phyloP scores from a whole-genome alignment of 2,888 invertebrate species.

The Podotricha telesiphe region DNA sequence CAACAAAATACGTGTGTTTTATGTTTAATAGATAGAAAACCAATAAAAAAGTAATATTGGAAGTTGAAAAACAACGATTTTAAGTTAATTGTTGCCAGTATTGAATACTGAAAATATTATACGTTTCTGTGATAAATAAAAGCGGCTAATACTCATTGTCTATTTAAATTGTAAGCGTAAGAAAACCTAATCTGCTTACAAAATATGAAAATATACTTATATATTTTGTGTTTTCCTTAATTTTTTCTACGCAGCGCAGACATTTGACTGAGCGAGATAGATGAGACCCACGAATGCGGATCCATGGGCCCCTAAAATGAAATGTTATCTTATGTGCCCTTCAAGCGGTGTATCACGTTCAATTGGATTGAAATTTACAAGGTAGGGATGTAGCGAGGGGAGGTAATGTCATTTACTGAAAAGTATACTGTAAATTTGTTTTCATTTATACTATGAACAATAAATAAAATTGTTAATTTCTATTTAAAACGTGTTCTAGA shows the following conservation, averaged over 20 bases:
- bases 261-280: conserved; percentile 41
- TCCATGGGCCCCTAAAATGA: conserved; percentile 33
- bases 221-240: conserved; percentile 21
- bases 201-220: not conserved
- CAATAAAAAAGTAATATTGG: not conserved
- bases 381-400: conserved; percentile 9
- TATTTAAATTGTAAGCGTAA: too few species aligned
- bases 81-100: not conserved
- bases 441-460: too few species aligned
- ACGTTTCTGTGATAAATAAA: too few species aligned
- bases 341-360: conserved; percentile 34
- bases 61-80: not conserved
- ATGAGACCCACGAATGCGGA: conserved; percentile 33
- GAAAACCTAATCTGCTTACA: not conserved
- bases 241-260: conserved; percentile 29
- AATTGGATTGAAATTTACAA: conserved; percentile 35
- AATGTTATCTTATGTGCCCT: conserved; percentile 39
- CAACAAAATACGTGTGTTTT: not conserved
- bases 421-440: not conserved
- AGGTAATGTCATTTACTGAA: conserved; percentile 15
- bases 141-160: too few species aligned
- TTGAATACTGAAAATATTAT: too few species aligned
- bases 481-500: too few species aligned
- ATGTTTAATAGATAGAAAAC: not conserved
- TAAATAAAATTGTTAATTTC: too few species aligned